phyloP scores from a whole-genome alignment of 2,113 vertebrate genomes.

The Eurypyga helias region DNA sequence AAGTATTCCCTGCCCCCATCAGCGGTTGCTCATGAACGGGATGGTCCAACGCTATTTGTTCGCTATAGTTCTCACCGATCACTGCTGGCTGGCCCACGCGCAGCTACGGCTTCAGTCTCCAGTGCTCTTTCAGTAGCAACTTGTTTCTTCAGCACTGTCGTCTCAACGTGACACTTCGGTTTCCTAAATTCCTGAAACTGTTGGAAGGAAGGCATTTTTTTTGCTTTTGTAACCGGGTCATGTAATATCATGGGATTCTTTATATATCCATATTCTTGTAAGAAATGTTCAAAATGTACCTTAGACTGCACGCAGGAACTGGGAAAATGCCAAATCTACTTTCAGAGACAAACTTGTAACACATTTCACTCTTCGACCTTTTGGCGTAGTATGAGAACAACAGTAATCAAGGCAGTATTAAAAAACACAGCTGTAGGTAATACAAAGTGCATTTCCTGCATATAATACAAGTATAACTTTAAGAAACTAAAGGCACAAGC shows the following conservation, averaged over 20 bases:
- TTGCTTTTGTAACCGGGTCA: conserved; percentile 11
- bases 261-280: neutral
- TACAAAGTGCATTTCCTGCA: conserved; percentile 82
- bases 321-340: conserved; percentile 45
- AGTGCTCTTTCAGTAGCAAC: neutral
- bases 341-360: conserved; percentile 35
- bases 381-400: conserved; percentile 74
- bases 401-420: conserved; percentile 80
- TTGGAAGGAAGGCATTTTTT: conserved; percentile 33
- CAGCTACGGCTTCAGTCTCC: neutral
- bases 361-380: conserved; percentile 65
- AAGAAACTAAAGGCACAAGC: conserved; percentile 83
- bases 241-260: neutral
- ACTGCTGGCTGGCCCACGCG: neutral
- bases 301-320: conserved; percentile 51
- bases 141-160: neutral
- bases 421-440: conserved; percentile 77
- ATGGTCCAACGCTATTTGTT: neutral
- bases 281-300: conserved; percentile 52
- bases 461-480: conserved; percentile 82
- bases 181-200: conserved; percentile 43
- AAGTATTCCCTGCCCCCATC: conserved; percentile 54
- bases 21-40: conserved; percentile 30
- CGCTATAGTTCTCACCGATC: neutral
- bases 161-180: conserved; percentile 5